These are phyloP conservation scores for Galerucella calmariensis DNA, from an alignment of 2,888 invertebrate genomes.

Conservation along the genomic window DNA sequence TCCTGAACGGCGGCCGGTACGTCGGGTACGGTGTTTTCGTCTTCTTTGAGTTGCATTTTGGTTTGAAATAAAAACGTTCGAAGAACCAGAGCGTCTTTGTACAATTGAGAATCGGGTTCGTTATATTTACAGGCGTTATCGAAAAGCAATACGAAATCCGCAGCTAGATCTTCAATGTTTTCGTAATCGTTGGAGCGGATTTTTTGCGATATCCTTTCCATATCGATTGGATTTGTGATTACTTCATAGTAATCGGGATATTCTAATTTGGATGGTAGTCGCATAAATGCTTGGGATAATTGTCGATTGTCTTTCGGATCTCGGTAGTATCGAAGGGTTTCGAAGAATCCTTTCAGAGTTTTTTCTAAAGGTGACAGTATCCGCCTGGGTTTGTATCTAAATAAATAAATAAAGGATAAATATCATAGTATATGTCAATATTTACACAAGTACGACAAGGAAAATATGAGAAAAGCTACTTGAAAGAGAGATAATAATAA, in stretches of 20 bases:
- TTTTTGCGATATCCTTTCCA: constrained; percentile 92
- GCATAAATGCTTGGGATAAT: constrained; percentile 93
- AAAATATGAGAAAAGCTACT: no score
- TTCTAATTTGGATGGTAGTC: constrained; percentile 88
- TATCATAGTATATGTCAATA: no score
- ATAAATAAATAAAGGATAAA: constrained; percentile 17
- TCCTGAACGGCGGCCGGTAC: constrained; percentile 92
- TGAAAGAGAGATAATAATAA: no score
- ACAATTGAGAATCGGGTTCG: constrained; percentile 96
- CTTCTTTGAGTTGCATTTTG: constrained; percentile 84
- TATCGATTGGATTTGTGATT: constrained; percentile 95
- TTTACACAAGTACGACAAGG: no score
- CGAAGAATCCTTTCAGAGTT: constrained; percentile 87
- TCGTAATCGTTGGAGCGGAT: constrained; percentile 82
- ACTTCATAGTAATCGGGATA: constrained; percentile 98
- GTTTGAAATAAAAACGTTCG: constrained; percentile 93
- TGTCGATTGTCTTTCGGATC: constrained; percentile 88
- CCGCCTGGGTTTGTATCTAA: constrained; percentile 64
- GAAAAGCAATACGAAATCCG: constrained; percentile 92
- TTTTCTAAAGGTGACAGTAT: constrained; percentile 72
- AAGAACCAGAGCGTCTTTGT: constrained; percentile 93
- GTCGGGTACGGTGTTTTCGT: constrained; percentile 89
- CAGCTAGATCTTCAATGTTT: constrained; percentile 85
- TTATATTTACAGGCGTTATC: constrained; percentile 98
- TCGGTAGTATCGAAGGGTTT: constrained; percentile 88